Evolutionary conservation across 2,888 invertebrate genomes (phyloP).

Genomic region (Phaonia tiefii): DNA sequence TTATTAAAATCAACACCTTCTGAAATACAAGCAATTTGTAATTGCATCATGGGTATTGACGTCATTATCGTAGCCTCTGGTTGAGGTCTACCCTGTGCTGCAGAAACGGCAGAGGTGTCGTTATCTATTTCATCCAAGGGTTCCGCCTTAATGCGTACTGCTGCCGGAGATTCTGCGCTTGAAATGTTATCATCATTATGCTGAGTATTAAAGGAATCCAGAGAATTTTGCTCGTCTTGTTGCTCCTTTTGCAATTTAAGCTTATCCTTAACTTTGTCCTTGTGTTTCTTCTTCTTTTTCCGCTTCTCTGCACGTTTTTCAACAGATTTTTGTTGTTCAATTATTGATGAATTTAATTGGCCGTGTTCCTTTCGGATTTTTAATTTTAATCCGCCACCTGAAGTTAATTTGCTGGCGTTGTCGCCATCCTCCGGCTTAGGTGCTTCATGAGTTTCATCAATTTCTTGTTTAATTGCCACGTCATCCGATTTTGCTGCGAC

Average conservation of each 20-base stretch:
- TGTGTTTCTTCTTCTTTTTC: slow-evolving; percentile 77
- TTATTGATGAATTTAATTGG: slow-evolving; percentile 78
- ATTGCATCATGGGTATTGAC: slow-evolving; percentile 74
- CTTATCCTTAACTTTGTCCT: slow-evolving; percentile 71
- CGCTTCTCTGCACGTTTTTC: slow-evolving; percentile 70
- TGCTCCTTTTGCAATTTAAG: slow-evolving; percentile 53
- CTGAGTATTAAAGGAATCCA: slow-evolving; percentile 37
- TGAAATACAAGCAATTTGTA: slow-evolving; percentile 72
- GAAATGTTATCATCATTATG: not conserved
- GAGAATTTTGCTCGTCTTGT: slow-evolving; percentile 59
- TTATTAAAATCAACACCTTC: slow-evolving; percentile 70
- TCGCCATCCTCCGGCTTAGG: slow-evolving; percentile 55
- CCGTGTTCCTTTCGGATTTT: slow-evolving; percentile 80
- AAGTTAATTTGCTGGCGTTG: slow-evolving; percentile 69
- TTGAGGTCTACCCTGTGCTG: slow-evolving; percentile 54
- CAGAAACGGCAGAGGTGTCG: slow-evolving; percentile 24
- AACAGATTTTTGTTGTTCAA: slow-evolving; percentile 72
- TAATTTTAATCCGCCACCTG: slow-evolving; percentile 72
- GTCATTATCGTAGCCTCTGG: slow-evolving; percentile 73
- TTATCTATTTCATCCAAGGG: slow-evolving; percentile 52
- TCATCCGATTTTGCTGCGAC: slow-evolving; percentile 32
- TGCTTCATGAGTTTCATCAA: slow-evolving; percentile 67
- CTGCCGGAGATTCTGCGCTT: slow-evolving; percentile 40
- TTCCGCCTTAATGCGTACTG: slow-evolving; percentile 74
- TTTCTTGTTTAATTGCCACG: slow-evolving; percentile 64